Percentiles rank a stretch among this genome's conserved stretches.
These are phyloP conservation scores for Antechinus flavipes DNA, from an alignment of 2,113 vertebrate genomes.

Conservation along the genomic window DNA sequence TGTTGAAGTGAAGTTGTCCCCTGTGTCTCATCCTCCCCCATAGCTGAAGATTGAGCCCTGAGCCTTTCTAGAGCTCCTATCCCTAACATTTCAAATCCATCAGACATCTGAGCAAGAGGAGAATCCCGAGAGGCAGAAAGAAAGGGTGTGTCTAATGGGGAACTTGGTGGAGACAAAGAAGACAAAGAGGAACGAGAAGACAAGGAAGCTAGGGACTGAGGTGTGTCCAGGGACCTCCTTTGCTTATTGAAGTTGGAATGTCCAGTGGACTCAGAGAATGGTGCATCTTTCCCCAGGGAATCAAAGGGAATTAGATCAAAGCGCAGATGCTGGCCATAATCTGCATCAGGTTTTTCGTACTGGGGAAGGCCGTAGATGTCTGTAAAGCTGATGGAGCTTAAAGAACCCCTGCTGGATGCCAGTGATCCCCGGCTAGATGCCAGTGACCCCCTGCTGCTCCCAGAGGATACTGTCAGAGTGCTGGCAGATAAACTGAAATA, in stretches of 20 bases:
- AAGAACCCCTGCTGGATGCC: conserved; percentile 95
- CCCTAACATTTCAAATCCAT: conserved; percentile 93
- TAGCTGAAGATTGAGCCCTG: conserved; percentile 81
- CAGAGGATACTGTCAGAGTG: conserved; percentile 95
- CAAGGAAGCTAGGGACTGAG: conserved; percentile 94
- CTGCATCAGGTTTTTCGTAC: conserved; percentile 91
- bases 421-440: conserved; percentile 96
- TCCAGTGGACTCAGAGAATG: conserved; percentile 80
- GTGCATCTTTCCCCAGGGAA: conserved; percentile 85
- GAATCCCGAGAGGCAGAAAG: conserved; percentile 93
- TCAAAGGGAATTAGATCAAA: conserved; percentile 92
- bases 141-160: conserved; percentile 95
- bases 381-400: conserved; percentile 97
- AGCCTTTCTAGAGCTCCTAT: conserved; percentile 91
- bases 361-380: conserved; percentile 98
- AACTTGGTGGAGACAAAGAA: conserved; percentile 96
- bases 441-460: conserved; percentile 96
- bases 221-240: conserved; percentile 93
- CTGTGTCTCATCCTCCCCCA: conserved; percentile 84
- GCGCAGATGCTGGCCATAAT: conserved; percentile 89
- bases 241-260: conserved; percentile 85
- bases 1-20: conserved; percentile 74
- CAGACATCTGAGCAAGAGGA: conserved; percentile 92
- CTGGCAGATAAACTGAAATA: conserved; percentile 93
- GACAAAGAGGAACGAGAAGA: conserved; percentile 97